A percentile compares a stretch with the other conserved stretches of the same genome.
Evolutionary conservation across 2,113 vertebrate genomes (phyloP).

Genomic region (Corythoichthys haematopterus): DNA sequence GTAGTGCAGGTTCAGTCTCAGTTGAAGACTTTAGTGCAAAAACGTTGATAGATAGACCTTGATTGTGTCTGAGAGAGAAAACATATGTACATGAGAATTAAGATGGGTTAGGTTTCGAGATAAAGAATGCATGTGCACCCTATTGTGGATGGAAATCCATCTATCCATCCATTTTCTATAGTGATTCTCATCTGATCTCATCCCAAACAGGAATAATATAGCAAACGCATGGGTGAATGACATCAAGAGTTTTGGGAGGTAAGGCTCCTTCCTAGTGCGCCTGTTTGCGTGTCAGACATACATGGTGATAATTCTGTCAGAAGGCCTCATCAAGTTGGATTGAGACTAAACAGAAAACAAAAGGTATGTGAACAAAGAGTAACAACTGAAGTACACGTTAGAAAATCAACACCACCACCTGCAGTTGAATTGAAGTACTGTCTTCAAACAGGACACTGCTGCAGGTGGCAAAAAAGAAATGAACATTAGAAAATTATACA

Average conservation of each 20-base stretch:
- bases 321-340: slow-evolving; percentile 38
- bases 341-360: slow-evolving; percentile 64
- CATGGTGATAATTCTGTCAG: slow-evolving; percentile 48
- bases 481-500: background rate
- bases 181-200: background rate
- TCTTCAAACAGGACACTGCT: background rate
- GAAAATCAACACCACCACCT: slow-evolving; percentile 63
- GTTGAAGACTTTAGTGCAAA: background rate
- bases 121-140: background rate
- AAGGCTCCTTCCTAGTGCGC: background rate
- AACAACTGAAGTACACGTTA: background rate
- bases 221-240: too few relatives aligned
- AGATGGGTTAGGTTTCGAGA: background rate
- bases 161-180: background rate
- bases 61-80: background rate
- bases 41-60: background rate
- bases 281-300: slow-evolving; percentile 26
- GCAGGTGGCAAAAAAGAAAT: background rate
- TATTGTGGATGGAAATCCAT: background rate
- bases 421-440: slow-evolving; percentile 31
- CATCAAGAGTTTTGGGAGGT: too few relatives aligned
- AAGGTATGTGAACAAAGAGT: slow-evolving; percentile 31
- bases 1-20: background rate
- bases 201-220: background rate
- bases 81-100: background rate